Evolutionary conservation across 2,888 invertebrate species (phyloP).

Genomic region (Hecatera dysodea): DNA sequence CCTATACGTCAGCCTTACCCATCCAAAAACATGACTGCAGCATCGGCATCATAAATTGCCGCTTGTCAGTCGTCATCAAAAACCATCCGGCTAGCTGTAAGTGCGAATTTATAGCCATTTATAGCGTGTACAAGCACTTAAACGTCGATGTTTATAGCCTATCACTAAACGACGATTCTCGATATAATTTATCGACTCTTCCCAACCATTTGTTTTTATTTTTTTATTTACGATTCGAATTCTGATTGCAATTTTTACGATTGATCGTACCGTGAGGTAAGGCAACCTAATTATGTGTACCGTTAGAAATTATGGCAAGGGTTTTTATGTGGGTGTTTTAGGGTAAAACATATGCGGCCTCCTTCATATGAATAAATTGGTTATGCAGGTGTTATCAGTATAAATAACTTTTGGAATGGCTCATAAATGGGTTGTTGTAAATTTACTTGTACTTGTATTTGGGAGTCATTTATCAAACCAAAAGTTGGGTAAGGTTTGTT

Average conservation of each 20-base stretch:
- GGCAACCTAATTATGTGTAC: conserved; percentile 48
- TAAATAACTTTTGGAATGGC: conserved; percentile 43
- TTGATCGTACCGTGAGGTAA: conserved; percentile 11
- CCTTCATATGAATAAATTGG: conserved; percentile 56
- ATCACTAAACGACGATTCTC: conserved; percentile 63
- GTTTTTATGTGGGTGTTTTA: conserved; percentile 29
- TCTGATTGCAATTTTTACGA: conserved; percentile 60
- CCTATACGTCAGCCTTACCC: not conserved
- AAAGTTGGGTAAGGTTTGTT: not conserved
- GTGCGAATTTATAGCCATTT: conserved; percentile 62
- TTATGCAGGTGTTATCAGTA: conserved; percentile 40
- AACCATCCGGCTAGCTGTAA: conserved; percentile 38
- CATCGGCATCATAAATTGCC: conserved; percentile 46
- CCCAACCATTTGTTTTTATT: conserved; percentile 58
- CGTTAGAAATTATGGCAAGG: conserved; percentile 28
- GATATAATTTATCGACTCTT: conserved; percentile 65
- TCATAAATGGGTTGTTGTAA: conserved; percentile 30
- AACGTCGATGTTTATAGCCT: conserved; percentile 56
- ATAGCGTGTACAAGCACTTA: conserved; percentile 56
- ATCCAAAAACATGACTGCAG: conserved; percentile 15
- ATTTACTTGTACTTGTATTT: conserved; percentile 1
- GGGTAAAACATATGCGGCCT: conserved; percentile 46
- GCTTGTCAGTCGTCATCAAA: conserved; percentile 61
- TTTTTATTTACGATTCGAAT: conserved; percentile 56
- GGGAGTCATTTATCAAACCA: conserved; percentile 17